Base-by-base conservation (phyloP, 2,797 vertebrate species). In the Fundulus diaphanus region DNA sequence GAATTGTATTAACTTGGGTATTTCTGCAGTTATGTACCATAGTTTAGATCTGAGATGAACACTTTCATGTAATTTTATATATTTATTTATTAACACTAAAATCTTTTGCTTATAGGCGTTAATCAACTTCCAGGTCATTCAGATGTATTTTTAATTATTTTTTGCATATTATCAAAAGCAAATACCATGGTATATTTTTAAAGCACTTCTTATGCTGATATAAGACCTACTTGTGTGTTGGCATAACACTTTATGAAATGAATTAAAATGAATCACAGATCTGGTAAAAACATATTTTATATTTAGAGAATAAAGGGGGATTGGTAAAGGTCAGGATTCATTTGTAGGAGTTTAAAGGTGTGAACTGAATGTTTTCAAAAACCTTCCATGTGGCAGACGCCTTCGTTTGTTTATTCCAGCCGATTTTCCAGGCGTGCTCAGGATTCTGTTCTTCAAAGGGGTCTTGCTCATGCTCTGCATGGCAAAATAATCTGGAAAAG, bases 391-490 rank as follows among this genome's bases (percentile, higher is more conserved):
- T 73, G 37, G 29, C 56, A 75, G 71, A 79, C 57, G 71, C 61
- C 68, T 59, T 59, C 79, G 69, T 88, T 76, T 89, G 77, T 84
- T 83, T 80, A 70, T 70, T 74, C 46, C 3, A 31, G 27, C 51
- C 9, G 52, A 65, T 85, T 46, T 73, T 42, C 72, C 46, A 66
- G 48, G 68, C 63, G 54, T 85, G 31, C n/a, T 73, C 37, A 65
- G 82, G 77, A 82, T 86, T 82, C 73, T 77, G 80, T 52, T 76
- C 82, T 88, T 89, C 73, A 84, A 84, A 89, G 80, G 29, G 44
- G 71, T 73, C 77, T 81, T 85, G 67, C 77, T 90, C 79, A 78
- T 90, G 88, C 89, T 83, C 76, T 83, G 69, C 65, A 72, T 70
- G 72, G 87, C 71, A 86, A 90, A 91, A 80, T 84, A 73, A 73